phyloP scores from a whole-genome alignment of 2,113 vertebrate genomes.

The Cervus canadensis region DNA sequence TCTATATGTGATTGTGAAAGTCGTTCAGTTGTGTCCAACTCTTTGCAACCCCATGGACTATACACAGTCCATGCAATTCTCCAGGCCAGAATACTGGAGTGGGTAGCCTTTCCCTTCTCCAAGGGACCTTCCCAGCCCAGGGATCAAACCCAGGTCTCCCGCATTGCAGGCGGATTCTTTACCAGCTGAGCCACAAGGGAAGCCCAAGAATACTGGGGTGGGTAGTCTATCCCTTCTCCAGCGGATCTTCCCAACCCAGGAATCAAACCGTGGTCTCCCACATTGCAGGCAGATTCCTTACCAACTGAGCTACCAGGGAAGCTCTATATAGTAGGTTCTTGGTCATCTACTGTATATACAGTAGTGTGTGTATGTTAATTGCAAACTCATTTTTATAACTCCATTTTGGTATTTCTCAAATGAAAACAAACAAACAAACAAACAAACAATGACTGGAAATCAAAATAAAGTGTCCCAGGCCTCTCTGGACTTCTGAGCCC shows the following conservation, averaged over 20 bases:
- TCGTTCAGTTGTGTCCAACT: accelerated
- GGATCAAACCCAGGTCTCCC: neutral
- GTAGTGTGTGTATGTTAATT: neutral
- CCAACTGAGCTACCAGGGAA: neutral
- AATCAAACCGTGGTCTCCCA: accelerated
- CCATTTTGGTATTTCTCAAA: neutral
- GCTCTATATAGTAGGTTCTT: neutral
- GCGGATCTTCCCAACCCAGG: accelerated
- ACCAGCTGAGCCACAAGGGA: neutral
- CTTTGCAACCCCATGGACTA: accelerated
- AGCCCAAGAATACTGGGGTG: neutral
- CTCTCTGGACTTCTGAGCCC: neutral
- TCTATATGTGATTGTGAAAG: neutral
- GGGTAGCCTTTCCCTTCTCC: neutral
- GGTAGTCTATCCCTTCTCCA: neutral
- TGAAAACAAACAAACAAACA: neutral
- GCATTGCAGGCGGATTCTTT: neutral
- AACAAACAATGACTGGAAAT: neutral
- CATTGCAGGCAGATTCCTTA: neutral
- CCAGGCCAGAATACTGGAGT: neutral
- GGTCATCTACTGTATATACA: neutral
- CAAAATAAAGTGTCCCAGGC: neutral
- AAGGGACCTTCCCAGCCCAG: neutral
- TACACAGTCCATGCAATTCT: neutral
- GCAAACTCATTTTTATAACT: neutral